Percentiles rank a stretch among this genome's conserved stretches.
Conservation (phyloP, 2,888 invertebrate species). For the Boloria selene region DNA sequence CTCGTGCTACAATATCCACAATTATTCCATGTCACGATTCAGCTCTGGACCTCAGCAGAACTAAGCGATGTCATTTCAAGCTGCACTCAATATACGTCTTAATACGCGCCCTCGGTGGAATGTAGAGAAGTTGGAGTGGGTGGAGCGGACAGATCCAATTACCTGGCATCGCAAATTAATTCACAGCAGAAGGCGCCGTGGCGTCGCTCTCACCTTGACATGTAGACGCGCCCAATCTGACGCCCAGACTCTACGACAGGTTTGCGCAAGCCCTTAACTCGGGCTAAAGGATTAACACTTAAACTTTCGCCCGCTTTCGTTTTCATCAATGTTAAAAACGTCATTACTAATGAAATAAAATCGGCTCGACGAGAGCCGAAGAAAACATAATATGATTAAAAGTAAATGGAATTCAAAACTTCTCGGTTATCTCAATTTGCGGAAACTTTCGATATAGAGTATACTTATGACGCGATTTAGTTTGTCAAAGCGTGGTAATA, state of each 20-base stretch:
- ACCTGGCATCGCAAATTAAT: conserved; percentile 68
- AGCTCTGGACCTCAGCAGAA: neutral
- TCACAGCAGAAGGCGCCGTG: conserved; percentile 61
- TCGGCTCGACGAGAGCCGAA: neutral
- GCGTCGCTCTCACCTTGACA: conserved; percentile 57
- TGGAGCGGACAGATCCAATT: conserved; percentile 64
- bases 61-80: conserved; percentile 8
- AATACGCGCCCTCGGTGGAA: conserved; percentile 41
- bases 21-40: conserved; percentile 11
- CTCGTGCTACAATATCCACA: neutral
- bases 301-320: conserved; percentile 44
- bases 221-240: conserved; percentile 48
- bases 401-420: neutral
- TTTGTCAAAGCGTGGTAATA: conserved; percentile 38
- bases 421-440: conserved; percentile 11
- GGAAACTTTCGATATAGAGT: conserved; percentile 28
- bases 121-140: conserved; percentile 56
- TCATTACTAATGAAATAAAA: conserved; percentile 14
- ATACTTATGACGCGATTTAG: conserved; percentile 35
- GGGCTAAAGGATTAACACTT: conserved; percentile 41
- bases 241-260: conserved; percentile 54
- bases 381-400: neutral
- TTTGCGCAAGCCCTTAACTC: conserved; percentile 46
- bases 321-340: conserved; percentile 33
- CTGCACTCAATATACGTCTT: conserved; percentile 20